Percentiles rank a stretch among this genome's conserved stretches.
Evolutionary conservation across 2,113 vertebrate genomes (phyloP).

Genomic region (Xenopus tropicalis): DNA sequence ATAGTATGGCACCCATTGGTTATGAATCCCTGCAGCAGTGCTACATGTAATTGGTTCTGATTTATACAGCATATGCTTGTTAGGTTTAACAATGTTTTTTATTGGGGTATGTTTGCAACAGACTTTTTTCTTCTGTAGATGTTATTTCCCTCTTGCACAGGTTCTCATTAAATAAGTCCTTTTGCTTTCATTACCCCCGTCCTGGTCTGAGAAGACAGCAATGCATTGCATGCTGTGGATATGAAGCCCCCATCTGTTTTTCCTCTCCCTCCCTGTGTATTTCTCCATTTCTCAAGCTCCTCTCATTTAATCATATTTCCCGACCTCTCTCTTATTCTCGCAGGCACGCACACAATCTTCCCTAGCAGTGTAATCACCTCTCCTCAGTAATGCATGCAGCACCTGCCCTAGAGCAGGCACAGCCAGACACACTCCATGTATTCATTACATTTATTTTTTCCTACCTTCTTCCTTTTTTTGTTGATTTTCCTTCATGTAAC

Average conservation of each 20-base stretch:
- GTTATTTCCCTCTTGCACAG: not conserved
- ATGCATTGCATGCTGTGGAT: constrained; percentile 5
- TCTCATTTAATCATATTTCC: constrained; percentile 32
- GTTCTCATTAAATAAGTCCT: no score
- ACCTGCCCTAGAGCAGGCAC: constrained; percentile 12
- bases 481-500: constrained; percentile 3
- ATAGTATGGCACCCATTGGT: no score
- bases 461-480: not conserved
- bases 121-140: not conserved
- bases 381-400: constrained; percentile 25
- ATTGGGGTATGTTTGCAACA: no score
- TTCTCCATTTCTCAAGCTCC: constrained; percentile 13
- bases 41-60: no score
- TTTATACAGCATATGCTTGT: no score
- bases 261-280: not conserved
- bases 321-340: not conserved
- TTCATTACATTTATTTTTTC: constrained; percentile 15
- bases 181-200: not conserved
- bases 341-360: not conserved
- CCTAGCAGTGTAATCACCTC: constrained; percentile 6
- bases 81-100: no score
- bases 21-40: no score
- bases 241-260: constrained; percentile 23
- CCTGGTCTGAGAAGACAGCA: not conserved
- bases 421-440: not conserved